Conservation (phyloP, 23 tunicate genomes). For the Trididemnum clinides region DNA sequence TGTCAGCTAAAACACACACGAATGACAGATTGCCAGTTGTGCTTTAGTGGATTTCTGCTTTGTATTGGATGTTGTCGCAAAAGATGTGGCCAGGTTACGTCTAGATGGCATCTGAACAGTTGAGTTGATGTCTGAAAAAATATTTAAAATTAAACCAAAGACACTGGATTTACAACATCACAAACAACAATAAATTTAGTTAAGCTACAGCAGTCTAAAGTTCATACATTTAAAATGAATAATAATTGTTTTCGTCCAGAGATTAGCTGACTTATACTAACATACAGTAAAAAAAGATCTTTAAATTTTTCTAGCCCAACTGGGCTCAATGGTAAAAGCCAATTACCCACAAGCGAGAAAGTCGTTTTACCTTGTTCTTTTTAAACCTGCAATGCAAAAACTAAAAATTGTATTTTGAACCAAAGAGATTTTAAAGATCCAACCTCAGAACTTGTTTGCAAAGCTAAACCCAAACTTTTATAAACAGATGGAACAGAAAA, state of each 20-base stretch:
- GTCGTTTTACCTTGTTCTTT: too few species aligned
- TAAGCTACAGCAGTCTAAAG: too few species aligned
- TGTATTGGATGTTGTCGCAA: not conserved
- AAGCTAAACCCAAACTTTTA: too few species aligned
- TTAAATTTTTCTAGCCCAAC: not conserved
- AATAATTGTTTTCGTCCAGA: too few species aligned
- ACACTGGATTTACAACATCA: not conserved
- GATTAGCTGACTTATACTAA: not conserved
- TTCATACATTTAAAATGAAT: too few species aligned
- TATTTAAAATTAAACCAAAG: not conserved
- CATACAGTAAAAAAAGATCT: not conserved
- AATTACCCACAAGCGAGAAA: not conserved
- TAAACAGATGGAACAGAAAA: too few species aligned
- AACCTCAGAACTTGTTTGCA: too few species aligned
- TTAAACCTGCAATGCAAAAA: too few species aligned
- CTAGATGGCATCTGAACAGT: not conserved
- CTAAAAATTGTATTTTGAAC: too few species aligned
- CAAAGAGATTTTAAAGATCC: too few species aligned
- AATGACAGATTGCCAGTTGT: not conserved
- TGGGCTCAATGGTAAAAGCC: not conserved
- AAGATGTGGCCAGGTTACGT: not conserved
- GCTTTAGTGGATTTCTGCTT: not conserved
- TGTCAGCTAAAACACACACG: not conserved
- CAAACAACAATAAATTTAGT: not conserved
- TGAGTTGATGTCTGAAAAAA: not conserved